Percentiles rank a stretch among this genome's conserved stretches.
These are phyloP conservation scores for Shinisaurus crocodilurus DNA, from an alignment of 2,113 vertebrate genomes.

Conservation along the genomic window DNA sequence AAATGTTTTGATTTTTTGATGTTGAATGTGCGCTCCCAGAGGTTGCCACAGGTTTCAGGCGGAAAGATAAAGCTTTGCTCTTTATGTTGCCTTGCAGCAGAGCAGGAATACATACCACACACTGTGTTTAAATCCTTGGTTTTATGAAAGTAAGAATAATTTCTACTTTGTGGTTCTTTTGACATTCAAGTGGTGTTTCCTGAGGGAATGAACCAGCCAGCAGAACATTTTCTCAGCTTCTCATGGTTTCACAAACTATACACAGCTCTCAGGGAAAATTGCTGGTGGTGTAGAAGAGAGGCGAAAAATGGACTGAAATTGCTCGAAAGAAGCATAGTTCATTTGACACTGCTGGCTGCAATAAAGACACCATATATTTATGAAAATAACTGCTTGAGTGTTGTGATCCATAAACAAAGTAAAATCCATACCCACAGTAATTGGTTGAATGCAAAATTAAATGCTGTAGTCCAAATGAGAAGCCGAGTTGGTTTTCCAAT, in stretches of 20 bases:
- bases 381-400: constrained; percentile 23
- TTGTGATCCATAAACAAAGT: constrained; percentile 25
- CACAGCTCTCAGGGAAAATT: constrained; percentile 47
- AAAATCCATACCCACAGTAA: constrained; percentile 29
- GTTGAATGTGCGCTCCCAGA: constrained; percentile 57
- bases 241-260: constrained; percentile 55
- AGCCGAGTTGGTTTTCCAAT: constrained; percentile 24
- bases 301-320: constrained; percentile 38
- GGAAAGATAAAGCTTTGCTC: constrained; percentile 68
- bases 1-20: constrained; percentile 73
- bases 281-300: constrained; percentile 8
- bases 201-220: constrained; percentile 29
- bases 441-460: constrained; percentile 27
- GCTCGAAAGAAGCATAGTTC: constrained; percentile 42
- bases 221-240: constrained; percentile 45
- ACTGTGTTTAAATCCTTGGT: constrained; percentile 50
- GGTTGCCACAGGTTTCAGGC: constrained; percentile 47
- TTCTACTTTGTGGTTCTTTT: constrained; percentile 59
- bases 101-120: constrained; percentile 57
- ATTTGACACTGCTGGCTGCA: constrained; percentile 10
- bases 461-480: constrained; percentile 31
- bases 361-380: constrained; percentile 31
- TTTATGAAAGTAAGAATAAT: constrained; percentile 66
- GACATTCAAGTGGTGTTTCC: constrained; percentile 56
- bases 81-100: constrained; percentile 58